Evolutionary conservation across 2,888 invertebrate species (phyloP), one percentile per base, ranked within the genome.

Genomic region (Phytoseiulus persimilis): DNA sequence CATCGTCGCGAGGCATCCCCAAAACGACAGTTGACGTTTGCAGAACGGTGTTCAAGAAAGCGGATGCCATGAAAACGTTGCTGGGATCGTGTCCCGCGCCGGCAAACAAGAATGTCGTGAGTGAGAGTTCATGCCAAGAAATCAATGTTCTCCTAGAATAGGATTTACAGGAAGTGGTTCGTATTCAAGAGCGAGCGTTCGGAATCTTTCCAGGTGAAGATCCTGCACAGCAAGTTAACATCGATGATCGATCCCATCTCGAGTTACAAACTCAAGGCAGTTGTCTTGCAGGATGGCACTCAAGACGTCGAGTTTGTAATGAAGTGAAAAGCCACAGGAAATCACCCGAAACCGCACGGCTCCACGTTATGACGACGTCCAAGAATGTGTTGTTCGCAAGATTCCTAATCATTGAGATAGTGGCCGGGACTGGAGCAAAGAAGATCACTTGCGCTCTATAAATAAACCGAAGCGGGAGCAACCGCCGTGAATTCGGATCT

Each of bases 11-110:
- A 0, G 87, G 32, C 0, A 33, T 87, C 9, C 87, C n/a, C 5
- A 32, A n/a, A 32, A 87, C 39, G 6, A 87, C 87, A 32, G n/a
- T 87, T 31, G 87, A 87, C n/a, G 32, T 87, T 33, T 87, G 87
- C 87, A 32, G 33, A 23, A 87, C 9, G 1, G 0, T 87, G 2
- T 87, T 87, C n/a, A 87, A 32, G 33, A 33, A 45, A 14, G 45
- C 32, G n/a, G 39, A 87, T 39, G n/a, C n/a, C 87, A 33, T 87
- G 87, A 31, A 32, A 33, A n/a, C 28, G 0, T 31, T 87, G 28
- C 0, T 87, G n/a, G 39, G 45, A 23, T 11, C 87, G 14, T 87
- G 39, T 33, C 87, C 87, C 6, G 87, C 87, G 28, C 87, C 87
- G n/a, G 31, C 32, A 9, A 45, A 87, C 18, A 39, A 87, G n/a